Percentiles rank a stretch among this genome's conserved stretches.
Evolutionary conservation across 2,888 invertebrate genomes (phyloP).

Genomic region (Elysia crispata): DNA sequence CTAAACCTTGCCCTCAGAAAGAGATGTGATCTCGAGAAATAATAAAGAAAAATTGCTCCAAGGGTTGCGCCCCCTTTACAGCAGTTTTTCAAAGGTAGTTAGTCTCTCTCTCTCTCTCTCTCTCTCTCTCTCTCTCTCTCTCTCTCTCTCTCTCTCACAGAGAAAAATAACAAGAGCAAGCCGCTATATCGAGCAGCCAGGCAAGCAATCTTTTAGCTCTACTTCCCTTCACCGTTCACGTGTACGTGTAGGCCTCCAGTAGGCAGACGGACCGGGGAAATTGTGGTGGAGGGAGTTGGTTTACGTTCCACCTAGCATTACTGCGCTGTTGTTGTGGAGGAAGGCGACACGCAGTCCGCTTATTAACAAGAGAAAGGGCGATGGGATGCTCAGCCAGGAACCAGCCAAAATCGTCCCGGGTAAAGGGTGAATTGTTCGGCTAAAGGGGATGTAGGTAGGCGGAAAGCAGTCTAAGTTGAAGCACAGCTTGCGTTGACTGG

Average conservation of each 20-base stretch:
- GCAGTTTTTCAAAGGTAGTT: neutral
- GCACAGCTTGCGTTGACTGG: constrained; percentile 46
- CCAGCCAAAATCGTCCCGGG: neutral
- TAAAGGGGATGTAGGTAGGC: constrained; percentile 31
- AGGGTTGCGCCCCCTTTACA: constrained; percentile 36
- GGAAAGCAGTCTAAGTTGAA: constrained; percentile 7
- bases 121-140: neutral
- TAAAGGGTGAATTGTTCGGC: neutral
- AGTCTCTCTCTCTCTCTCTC: neutral
- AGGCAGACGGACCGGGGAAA: neutral
- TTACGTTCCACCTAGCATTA: constrained; percentile 47
- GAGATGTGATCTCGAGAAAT: neutral
- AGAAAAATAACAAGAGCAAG: constrained; percentile 39
- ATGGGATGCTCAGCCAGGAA: neutral
- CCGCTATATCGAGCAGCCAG: constrained; percentile 35
- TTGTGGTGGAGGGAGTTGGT: constrained; percentile 38
- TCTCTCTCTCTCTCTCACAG: neutral
- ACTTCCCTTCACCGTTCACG: too few species aligned
- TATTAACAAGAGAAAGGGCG: constrained; percentile 26
- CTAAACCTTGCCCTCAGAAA: neutral
- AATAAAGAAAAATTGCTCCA: neutral
- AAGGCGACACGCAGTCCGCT: constrained; percentile 15
- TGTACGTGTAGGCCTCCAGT: neutral
- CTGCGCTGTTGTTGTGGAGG: constrained; percentile 45
- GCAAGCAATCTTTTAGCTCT: neutral